Conservation (phyloP, 2,113 vertebrate genomes). For the Lagopus muta region DNA sequence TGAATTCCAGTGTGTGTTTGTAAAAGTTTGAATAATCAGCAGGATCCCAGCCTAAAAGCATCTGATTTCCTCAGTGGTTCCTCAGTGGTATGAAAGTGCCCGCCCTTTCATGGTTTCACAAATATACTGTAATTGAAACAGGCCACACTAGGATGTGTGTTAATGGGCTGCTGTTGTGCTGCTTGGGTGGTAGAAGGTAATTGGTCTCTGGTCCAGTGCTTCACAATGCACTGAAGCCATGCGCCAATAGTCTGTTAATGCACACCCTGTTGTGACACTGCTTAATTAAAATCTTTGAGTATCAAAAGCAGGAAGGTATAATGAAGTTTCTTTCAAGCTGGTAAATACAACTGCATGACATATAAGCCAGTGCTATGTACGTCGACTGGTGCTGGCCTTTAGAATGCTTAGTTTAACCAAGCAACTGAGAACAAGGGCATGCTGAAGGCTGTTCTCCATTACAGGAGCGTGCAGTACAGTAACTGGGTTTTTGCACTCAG, state of each 20-base stretch:
- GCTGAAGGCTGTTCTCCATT: background rate
- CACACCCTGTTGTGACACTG: conserved; percentile 63
- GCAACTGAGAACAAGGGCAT: background rate
- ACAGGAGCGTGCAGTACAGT: too few relatives aligned
- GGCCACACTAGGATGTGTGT: conserved; percentile 44
- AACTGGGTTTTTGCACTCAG: background rate
- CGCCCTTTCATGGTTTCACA: conserved; percentile 4
- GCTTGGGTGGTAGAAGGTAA: conserved; percentile 63
- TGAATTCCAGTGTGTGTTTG: conserved; percentile 11
- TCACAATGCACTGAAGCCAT: conserved; percentile 56
- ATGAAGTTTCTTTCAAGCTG: conserved; percentile 34
- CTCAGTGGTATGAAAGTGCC: background rate
- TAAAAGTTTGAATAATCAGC: conserved; percentile 33
- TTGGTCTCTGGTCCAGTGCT: conserved; percentile 65
- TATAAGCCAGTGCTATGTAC: background rate
- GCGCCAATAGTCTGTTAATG: conserved; percentile 35
- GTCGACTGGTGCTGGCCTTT: background rate
- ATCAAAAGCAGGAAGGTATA: conserved; percentile 48
- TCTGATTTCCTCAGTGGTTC: conserved; percentile 28
- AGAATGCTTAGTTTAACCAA: background rate
- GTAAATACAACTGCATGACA: background rate
- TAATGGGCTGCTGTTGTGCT: conserved; percentile 36
- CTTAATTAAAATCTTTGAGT: conserved; percentile 65
- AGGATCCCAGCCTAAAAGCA: background rate
- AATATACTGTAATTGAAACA: conserved; percentile 55